Evolutionary conservation across 2,888 invertebrate genomes (phyloP).

Genomic region (Philereme vetulata): DNA sequence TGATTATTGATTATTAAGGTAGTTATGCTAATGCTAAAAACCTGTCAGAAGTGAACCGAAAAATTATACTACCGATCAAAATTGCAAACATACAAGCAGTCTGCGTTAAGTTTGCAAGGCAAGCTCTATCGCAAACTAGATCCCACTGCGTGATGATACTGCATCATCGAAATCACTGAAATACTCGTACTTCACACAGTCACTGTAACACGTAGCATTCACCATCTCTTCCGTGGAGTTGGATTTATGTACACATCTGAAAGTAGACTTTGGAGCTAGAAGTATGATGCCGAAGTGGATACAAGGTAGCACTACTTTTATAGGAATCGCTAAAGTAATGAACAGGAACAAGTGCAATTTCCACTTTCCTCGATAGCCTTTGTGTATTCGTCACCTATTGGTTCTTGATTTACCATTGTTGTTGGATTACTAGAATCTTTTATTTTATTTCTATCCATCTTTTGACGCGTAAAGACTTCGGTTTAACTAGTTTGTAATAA

Average conservation of each 20-base stretch:
- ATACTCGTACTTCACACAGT: conserved; percentile 81
- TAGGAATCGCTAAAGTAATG: conserved; percentile 82
- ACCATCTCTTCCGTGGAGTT: conserved; percentile 52
- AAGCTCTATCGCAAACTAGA: conserved; percentile 85
- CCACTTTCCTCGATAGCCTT: conserved; percentile 73
- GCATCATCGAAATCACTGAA: conserved; percentile 84
- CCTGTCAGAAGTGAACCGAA: conserved; percentile 87
- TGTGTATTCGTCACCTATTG: conserved; percentile 44
- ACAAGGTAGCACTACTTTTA: conserved; percentile 88
- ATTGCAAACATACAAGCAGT: conserved; percentile 88
- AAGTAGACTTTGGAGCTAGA: conserved; percentile 85
- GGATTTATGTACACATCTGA: conserved; percentile 63
- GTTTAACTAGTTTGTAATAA: no score
- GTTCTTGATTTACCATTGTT: background rate
- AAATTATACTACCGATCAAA: conserved; percentile 86
- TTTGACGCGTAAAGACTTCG: no score
- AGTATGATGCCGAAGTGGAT: conserved; percentile 88
- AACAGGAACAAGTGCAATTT: conserved; percentile 85
- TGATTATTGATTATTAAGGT: no score
- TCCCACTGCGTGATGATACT: conserved; percentile 89
- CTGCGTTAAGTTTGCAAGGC: conserved; percentile 87
- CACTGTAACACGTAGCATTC: conserved; percentile 70
- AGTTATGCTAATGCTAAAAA: no score
- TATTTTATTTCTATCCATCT: no score
- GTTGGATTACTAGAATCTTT: no score